Evolutionary conservation across 2,888 invertebrate genomes (phyloP), one percentile per base, ranked within the genome.

Genomic region (Atethmia centrago): DNA sequence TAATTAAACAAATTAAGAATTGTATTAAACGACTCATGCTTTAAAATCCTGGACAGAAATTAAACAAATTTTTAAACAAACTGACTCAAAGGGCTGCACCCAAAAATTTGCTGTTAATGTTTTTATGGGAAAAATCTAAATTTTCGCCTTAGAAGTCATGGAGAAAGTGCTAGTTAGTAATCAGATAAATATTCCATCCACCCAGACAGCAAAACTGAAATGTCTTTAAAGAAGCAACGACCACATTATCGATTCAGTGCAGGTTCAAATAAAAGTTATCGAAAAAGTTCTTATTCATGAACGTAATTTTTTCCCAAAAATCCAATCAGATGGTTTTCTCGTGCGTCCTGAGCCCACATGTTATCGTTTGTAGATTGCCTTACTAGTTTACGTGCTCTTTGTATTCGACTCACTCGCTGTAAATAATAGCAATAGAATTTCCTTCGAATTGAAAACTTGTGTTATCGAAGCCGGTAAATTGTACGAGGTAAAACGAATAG

Each of bases 381-480:
- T 47, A 79, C 66, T 74, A 82, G 71, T 77, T 86, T 79, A 74
- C 78, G 66, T 73, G 71, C 59, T 74, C 73, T 86, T 85, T 81
- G 76, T 83, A 83, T 86, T 86, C 84, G 66, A 69, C 51, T 84
- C 83, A 79, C 77, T 66, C 61, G 68, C 56, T 80, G 75, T 81
- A 79, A 77, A 83, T 84, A 84, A 83, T 74, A 86, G 79, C 72
- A 74, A 84, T 71, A 74, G 83, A 81, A 84, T 80, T 85, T 72
- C 58, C 68, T 67, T 73, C 71, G 73, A 77, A 86, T 84, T 84
- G 86, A 86, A 86, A 86, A 83, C 76, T 79, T 75, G 61, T 72
- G 74, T 76, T 77, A 78, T 69, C 42, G 70, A 40, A 75, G 75
- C 66, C 68, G 62, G 49, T 62, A 40, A 74, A 81, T 77, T 82